These are phyloP conservation scores for Marcusenius ussheri DNA, from an alignment of 2,113 vertebrate genomes.

Conservation along the genomic window DNA sequence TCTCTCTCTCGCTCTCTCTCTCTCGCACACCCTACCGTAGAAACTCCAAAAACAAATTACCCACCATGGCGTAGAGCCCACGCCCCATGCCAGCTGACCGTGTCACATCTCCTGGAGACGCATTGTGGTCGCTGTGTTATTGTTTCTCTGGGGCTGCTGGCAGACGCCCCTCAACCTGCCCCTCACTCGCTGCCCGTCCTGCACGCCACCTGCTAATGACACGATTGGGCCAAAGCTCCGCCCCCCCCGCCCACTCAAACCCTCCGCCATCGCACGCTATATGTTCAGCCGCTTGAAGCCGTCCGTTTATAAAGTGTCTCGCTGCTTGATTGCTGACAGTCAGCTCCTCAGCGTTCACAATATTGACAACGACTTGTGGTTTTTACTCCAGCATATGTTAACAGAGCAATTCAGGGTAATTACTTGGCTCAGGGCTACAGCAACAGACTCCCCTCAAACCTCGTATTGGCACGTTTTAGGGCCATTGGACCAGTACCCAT, in stretches of 20 bases:
- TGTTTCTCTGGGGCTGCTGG: not conserved
- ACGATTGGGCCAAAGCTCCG: not conserved
- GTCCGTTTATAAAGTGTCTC: not conserved
- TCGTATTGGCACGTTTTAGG: not conserved
- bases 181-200: not conserved
- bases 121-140: not conserved
- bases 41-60: not conserved
- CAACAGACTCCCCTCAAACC: not conserved
- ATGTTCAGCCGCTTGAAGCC: not conserved
- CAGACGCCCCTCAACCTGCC: not conserved
- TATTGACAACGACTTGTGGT: not conserved
- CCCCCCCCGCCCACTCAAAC: not conserved
- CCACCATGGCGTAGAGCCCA: not conserved
- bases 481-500: not conserved
- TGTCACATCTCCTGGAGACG: not conserved
- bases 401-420: not conserved
- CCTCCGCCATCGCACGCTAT: not conserved
- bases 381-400: not conserved
- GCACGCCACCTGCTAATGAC: not conserved
- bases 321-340: not conserved
- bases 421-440: not conserved
- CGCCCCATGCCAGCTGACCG: not conserved
- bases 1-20: not conserved
- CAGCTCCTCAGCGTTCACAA: not conserved
- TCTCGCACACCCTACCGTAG: not conserved